Percentiles rank a stretch among this genome's conserved stretches.
Conservation (phyloP, 2,888 invertebrate species). For the Rotaria socialis region DNA sequence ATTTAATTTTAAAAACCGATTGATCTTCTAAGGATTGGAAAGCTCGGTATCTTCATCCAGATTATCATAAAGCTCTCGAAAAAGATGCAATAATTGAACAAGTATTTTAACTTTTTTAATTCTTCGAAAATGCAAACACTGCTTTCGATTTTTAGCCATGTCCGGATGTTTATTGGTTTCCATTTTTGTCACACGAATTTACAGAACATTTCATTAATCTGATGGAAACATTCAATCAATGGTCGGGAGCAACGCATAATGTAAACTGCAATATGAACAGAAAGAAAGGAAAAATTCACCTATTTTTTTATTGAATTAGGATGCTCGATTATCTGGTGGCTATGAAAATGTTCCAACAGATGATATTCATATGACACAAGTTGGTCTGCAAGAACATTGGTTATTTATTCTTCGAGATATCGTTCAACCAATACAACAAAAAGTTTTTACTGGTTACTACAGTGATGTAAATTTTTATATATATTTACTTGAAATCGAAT, state of each 20-base stretch:
- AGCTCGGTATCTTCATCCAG: constrained; percentile 76
- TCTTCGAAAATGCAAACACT: not conserved
- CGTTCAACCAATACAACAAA: constrained; percentile 82
- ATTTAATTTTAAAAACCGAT: not conserved
- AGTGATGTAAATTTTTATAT: constrained; percentile 70
- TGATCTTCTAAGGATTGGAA: constrained; percentile 74
- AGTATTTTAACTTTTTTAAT: constrained; percentile 58
- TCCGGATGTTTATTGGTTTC: constrained; percentile 96
- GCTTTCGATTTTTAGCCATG: constrained; percentile 69
- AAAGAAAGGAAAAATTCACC: not conserved
- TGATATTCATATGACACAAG: constrained; percentile 94
- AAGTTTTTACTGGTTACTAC: constrained; percentile 80
- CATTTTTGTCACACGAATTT: constrained; percentile 71
- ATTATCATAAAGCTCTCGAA: constrained; percentile 72
- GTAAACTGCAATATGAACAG: constrained; percentile 66
- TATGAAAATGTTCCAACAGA: constrained; percentile 97
- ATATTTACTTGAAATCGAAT: too few species aligned
- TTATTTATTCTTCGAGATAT: constrained; percentile 78
- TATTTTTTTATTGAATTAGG: constrained; percentile 62
- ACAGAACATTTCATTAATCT: constrained; percentile 79
- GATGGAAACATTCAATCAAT: constrained; percentile 81
- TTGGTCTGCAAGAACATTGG: constrained; percentile 77
- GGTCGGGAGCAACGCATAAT: constrained; percentile 76
- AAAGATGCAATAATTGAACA: constrained; percentile 65
- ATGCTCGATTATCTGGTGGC: constrained; percentile 79